Conservation (phyloP, 2,888 invertebrate species). For the Strigamia transsilvanica region DNA sequence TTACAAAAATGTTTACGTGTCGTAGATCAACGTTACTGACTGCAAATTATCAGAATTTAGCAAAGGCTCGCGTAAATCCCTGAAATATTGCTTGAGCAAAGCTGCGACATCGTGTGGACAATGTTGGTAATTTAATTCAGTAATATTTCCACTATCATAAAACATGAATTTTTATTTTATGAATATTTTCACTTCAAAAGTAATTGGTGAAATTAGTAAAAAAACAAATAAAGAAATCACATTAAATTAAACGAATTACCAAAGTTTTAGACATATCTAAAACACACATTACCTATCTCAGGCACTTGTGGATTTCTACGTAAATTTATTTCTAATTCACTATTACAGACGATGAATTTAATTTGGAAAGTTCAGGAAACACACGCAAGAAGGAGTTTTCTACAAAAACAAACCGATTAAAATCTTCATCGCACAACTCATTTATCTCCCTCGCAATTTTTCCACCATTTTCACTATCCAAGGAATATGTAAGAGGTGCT, state of each 20-base stretch:
- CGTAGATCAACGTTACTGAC: no score
- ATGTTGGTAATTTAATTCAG: conserved; percentile 78
- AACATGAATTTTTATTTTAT: no score
- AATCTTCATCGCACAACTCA: neutral
- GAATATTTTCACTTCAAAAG: no score
- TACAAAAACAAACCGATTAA: conserved; percentile 27
- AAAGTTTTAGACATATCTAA: conserved; percentile 80
- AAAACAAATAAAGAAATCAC: neutral
- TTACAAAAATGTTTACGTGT: no score
- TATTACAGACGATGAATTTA: neutral
- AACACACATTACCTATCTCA: conserved; percentile 79
- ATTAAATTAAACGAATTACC: no score
- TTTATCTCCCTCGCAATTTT: conserved; percentile 17
- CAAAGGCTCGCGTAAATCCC: conserved; percentile 91
- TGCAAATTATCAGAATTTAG: no score
- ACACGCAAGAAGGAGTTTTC: conserved; percentile 30
- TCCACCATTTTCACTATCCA: conserved; percentile 53
- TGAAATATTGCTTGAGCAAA: conserved; percentile 88
- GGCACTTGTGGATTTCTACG: conserved; percentile 70
- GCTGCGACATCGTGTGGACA: conserved; percentile 95
- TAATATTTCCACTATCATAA: conserved; percentile 77
- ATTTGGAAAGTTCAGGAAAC: conserved; percentile 58
- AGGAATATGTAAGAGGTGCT: conserved; percentile 55
- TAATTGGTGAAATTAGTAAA: no score
- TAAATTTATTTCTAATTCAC: conserved; percentile 61